Evolutionary conservation across 2,113 vertebrate genomes (phyloP).

Genomic region (Rallus limicola): DNA sequence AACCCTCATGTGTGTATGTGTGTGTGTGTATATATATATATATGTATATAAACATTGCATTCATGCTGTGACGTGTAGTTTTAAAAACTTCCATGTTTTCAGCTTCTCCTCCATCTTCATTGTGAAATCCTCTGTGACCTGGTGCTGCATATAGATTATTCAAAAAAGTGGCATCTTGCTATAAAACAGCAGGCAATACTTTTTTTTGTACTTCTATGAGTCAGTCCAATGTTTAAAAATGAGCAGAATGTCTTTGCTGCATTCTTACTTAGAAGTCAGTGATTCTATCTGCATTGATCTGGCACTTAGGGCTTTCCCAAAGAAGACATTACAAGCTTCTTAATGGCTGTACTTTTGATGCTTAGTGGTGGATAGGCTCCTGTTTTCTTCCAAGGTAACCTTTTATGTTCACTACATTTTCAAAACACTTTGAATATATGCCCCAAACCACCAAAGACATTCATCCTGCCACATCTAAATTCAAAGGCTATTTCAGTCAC

Average conservation of each 20-base stretch:
- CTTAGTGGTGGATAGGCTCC: background rate
- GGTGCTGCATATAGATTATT: background rate
- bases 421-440: background rate
- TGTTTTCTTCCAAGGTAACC: conserved; percentile 45
- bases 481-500: background rate
- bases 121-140: background rate
- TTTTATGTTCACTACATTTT: background rate
- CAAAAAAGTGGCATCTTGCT: background rate
- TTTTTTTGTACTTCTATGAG: background rate
- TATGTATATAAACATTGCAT: background rate
- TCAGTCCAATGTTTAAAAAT: background rate
- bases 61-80: background rate
- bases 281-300: conserved; percentile 18
- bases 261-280: background rate
- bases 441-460: background rate
- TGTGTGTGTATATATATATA: too few relatives aligned
- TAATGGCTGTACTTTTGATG: conserved; percentile 11
- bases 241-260: background rate
- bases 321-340: background rate
- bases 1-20: background rate
- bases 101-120: background rate
- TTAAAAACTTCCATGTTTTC: background rate
- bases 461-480: background rate
- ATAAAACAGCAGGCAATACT: background rate
- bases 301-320: background rate